These are phyloP conservation scores for Phaenicophaeus curvirostris DNA, from an alignment of 2,797 vertebrate genomes.

Conservation along the genomic window DNA sequence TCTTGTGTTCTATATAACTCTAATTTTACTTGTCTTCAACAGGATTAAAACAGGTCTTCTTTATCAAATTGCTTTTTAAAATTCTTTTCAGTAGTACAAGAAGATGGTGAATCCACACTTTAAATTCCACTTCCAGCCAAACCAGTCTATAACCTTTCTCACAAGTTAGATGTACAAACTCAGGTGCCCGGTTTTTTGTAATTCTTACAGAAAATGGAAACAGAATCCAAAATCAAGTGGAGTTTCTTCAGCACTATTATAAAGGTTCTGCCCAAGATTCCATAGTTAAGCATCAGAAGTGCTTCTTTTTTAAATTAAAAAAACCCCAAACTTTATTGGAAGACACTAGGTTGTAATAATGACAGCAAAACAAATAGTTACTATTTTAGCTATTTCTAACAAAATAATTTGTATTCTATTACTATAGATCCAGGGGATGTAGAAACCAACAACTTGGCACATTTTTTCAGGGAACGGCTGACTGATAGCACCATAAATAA, in stretches of 20 bases:
- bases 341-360: not conserved
- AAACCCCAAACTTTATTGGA: not conserved
- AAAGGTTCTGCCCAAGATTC: not conserved
- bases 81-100: not conserved
- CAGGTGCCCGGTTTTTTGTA: not conserved
- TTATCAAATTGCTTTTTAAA: not conserved
- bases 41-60: not conserved
- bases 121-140: conserved; percentile 63
- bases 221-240: not conserved
- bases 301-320: not conserved
- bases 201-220: not conserved
- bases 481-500: not conserved
- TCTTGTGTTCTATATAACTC: not conserved
- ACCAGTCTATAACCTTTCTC: not conserved
- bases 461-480: not conserved
- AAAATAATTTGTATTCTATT: not conserved
- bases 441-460: not conserved
- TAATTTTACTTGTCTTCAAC: not conserved
- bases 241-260: not conserved
- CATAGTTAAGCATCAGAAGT: not conserved
- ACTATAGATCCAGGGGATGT: not conserved
- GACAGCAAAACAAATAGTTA: not conserved
- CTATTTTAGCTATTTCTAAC: not conserved
- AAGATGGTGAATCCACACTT: conserved; percentile 54
- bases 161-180: not conserved